phyloP scores from a whole-genome alignment of 2,888 invertebrate genomes.

The Drosophila aldrichi region DNA sequence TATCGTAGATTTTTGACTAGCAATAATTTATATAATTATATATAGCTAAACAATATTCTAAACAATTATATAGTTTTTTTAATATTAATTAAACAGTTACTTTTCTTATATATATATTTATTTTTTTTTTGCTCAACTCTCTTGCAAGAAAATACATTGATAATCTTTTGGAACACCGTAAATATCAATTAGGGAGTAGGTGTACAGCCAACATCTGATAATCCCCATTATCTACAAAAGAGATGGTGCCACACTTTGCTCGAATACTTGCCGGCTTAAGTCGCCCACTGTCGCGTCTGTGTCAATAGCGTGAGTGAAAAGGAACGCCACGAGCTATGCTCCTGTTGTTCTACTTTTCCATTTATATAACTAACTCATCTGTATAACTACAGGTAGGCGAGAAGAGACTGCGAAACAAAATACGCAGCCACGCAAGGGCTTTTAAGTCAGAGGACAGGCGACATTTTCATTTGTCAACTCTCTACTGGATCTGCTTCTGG shows the following conservation, averaged over 20 bases:
- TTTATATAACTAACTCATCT: conserved; percentile 30
- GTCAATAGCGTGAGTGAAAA: conserved; percentile 34
- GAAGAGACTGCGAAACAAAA: conserved; percentile 8
- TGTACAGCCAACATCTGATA: background rate
- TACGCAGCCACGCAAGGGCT: conserved; percentile 17
- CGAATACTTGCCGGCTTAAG: conserved; percentile 12
- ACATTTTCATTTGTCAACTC: conserved; percentile 46
- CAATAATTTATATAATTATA: no score
- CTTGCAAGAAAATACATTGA: no score
- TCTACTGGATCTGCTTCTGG: conserved; percentile 25
- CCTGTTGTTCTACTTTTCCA: background rate
- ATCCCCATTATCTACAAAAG: background rate
- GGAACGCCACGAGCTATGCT: conserved; percentile 25
- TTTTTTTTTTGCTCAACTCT: no score
- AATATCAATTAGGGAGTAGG: no score
- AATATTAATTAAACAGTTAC: no score
- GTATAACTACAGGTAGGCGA: conserved; percentile 6
- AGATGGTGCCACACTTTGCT: background rate
- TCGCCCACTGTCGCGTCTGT: background rate
- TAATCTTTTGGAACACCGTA: no score
- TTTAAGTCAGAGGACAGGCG: conserved; percentile 40
- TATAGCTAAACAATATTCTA: no score
- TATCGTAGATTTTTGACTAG: no score
- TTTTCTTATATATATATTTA: no score
- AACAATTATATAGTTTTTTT: no score